phyloP scores from a whole-genome alignment of 2,888 invertebrate genomes.

The Steinernema carpocapsae region DNA sequence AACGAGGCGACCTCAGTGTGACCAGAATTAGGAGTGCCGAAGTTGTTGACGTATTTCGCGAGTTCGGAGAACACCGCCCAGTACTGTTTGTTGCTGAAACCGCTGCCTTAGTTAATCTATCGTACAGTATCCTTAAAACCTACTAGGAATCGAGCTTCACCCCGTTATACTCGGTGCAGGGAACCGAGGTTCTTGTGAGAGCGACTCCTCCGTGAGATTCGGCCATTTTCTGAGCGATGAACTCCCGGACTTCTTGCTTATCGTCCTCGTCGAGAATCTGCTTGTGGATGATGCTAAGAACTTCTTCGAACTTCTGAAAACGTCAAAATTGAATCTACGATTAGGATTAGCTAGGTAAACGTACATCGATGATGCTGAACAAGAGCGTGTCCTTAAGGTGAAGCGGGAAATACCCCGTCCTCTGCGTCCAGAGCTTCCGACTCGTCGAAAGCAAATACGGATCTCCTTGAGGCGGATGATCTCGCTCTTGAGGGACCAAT shows the following conservation, averaged over 20 bases:
- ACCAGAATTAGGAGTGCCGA: constrained; percentile 35
- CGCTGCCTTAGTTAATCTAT: background rate
- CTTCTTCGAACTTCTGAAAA: constrained; percentile 30
- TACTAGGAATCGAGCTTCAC: background rate
- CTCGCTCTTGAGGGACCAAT: background rate
- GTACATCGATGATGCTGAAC: constrained; percentile 14
- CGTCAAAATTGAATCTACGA: background rate
- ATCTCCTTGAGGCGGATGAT: background rate
- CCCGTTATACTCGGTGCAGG: constrained; percentile 1
- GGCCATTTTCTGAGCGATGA: background rate
- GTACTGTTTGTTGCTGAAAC: constrained; percentile 48
- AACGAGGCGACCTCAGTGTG: constrained; percentile 27
- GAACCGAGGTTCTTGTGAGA: background rate
- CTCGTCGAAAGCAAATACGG: background rate
- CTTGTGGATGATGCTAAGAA: constrained; percentile 3
- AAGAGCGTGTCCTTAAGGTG: constrained; percentile 3
- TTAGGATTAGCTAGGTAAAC: background rate
- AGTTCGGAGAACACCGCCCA: constrained; percentile 48
- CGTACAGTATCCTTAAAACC: background rate
- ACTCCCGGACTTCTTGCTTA: background rate
- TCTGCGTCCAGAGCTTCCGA: background rate
- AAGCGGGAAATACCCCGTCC: background rate
- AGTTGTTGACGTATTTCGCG: constrained; percentile 51
- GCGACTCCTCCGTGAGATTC: background rate
- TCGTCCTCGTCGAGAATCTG: background rate